A percentile compares a stretch with the other conserved stretches of the same genome.
These are phyloP conservation scores for Hirtodrosophila trivittata DNA, from an alignment of 2,888 invertebrate species.

Conservation along the genomic window DNA sequence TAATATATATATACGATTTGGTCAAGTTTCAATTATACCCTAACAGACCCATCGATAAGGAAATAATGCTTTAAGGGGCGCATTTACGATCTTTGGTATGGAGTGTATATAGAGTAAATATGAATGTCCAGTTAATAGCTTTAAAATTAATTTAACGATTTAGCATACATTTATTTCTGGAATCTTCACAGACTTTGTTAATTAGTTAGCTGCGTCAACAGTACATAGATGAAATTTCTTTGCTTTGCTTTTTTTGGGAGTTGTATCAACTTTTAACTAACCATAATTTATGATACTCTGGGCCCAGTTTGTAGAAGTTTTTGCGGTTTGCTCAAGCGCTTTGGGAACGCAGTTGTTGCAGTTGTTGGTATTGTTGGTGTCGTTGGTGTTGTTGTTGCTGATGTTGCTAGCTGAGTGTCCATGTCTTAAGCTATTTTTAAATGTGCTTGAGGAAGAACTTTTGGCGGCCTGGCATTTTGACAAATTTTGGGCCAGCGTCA, in stretches of 20 bases:
- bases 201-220: slow-evolving; percentile 34
- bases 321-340: slow-evolving; percentile 42
- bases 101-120: too few species aligned
- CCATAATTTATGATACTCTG: slow-evolving; percentile 70
- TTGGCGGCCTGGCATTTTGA: slow-evolving; percentile 48
- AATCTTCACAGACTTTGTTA: slow-evolving; percentile 18
- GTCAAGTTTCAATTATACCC: too few species aligned
- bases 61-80: too few species aligned
- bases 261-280: slow-evolving; percentile 67
- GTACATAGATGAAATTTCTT: slow-evolving; percentile 37
- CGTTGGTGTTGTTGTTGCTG: slow-evolving; percentile 24
- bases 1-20: too few species aligned
- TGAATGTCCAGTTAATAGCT: too few species aligned
- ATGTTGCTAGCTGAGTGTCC: slow-evolving; percentile 36
- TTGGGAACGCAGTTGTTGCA: slow-evolving; percentile 32
- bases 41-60: too few species aligned
- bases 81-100: too few species aligned
- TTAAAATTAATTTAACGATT: too few species aligned
- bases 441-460: slow-evolving; percentile 61
- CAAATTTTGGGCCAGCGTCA: slow-evolving; percentile 56
- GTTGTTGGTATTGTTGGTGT: slow-evolving; percentile 5
- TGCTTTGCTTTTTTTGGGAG: slow-evolving; percentile 26
- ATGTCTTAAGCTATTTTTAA: slow-evolving; percentile 78
- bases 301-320: slow-evolving; percentile 45
- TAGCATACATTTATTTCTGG: too few species aligned